Percentiles rank a stretch among this genome's conserved stretches.
Conservation (phyloP, 2,797 vertebrate genomes). For the Alauda arvensis region DNA sequence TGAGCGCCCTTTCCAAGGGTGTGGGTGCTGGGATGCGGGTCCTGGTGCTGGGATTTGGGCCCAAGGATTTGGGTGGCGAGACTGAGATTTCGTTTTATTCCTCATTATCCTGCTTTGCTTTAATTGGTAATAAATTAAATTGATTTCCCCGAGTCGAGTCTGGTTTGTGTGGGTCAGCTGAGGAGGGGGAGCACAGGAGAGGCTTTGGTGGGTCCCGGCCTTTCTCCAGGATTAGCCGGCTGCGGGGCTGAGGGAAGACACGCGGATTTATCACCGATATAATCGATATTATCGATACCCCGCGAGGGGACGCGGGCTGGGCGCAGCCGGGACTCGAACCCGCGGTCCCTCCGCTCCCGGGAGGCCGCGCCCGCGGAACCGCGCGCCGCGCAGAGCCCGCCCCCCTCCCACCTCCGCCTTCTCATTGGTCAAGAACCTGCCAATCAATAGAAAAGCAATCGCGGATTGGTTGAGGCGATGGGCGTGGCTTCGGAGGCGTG, state of each 20-base stretch:
- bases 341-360: fast-evolving
- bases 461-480: too few species aligned
- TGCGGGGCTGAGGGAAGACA: background rate
- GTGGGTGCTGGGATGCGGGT: background rate
- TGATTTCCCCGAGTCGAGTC: background rate
- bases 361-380: background rate
- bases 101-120: background rate
- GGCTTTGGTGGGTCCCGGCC: too few species aligned
- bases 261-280: background rate
- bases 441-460: too few species aligned
- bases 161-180: background rate
- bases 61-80: background rate
- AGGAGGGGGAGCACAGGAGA: background rate
- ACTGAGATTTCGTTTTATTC: fast-evolving
- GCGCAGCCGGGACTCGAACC: background rate
- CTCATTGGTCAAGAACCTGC: fast-evolving
- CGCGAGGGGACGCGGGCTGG: fast-evolving
- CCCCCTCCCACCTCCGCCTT: fast-evolving
- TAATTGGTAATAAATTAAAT: background rate
- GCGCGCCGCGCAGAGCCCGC: background rate
- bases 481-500: too few species aligned
- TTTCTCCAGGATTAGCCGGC: background rate
- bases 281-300: background rate
- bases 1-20: background rate
- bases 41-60: background rate